These are phyloP conservation scores for Crocuta crocuta DNA, from an alignment of 2,113 vertebrate species.

Conservation along the genomic window DNA sequence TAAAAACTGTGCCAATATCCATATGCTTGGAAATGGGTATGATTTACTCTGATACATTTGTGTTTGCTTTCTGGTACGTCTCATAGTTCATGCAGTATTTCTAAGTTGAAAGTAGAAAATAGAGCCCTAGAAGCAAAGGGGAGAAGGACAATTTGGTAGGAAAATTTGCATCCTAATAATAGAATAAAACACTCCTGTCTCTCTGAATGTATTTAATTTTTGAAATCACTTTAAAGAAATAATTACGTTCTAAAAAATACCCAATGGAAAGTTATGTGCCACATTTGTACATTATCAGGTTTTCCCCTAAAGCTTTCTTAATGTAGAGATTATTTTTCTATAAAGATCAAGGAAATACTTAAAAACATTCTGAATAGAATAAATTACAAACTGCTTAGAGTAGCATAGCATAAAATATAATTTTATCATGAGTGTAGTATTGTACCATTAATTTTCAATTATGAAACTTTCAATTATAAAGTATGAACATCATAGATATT, in stretches of 20 bases:
- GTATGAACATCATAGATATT: neutral
- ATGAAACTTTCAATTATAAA: slow-evolving; percentile 12
- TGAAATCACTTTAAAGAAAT: slow-evolving; percentile 40
- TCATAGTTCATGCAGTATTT: neutral
- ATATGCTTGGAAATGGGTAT: neutral
- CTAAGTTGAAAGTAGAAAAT: neutral
- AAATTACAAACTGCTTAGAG: slow-evolving; percentile 1
- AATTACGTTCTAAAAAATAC: neutral
- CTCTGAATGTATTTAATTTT: slow-evolving; percentile 29
- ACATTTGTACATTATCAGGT: neutral
- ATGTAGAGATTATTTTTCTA: slow-evolving; percentile 27
- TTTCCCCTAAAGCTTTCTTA: neutral
- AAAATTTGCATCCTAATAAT: neutral
- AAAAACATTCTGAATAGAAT: neutral
- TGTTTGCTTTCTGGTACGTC: slow-evolving; percentile 1
- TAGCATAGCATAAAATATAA: neutral
- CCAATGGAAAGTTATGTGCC: neutral
- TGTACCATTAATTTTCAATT: slow-evolving; percentile 28
- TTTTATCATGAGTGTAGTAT: neutral
- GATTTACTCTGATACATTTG: neutral
- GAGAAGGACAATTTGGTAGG: neutral
- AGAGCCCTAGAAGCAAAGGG: neutral
- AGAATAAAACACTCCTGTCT: neutral
- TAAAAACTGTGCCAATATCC: neutral
- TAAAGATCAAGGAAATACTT: slow-evolving; percentile 33